phyloP scores from a whole-genome alignment of 2,113 vertebrate species.

The Trichechus manatus region DNA sequence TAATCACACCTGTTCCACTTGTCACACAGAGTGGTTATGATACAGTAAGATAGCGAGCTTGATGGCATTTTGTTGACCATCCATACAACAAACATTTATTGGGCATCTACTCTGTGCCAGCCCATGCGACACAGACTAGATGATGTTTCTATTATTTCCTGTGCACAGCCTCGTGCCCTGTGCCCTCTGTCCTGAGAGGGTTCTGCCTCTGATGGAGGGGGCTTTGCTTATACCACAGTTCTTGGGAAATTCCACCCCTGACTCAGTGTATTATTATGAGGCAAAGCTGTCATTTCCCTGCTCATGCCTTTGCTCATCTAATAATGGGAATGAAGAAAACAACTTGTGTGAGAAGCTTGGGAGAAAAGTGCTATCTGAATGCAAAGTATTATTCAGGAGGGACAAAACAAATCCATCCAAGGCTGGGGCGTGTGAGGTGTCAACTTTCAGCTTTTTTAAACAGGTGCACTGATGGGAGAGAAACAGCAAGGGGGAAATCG shows the following conservation, averaged over 20 bases:
- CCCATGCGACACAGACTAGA: neutral
- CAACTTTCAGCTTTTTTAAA: neutral
- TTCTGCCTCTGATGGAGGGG: neutral
- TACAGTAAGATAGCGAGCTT: neutral
- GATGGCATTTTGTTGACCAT: neutral
- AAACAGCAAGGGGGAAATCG: neutral
- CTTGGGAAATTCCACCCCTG: neutral
- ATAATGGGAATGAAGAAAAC: neutral
- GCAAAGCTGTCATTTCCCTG: neutral
- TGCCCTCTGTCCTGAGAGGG: neutral
- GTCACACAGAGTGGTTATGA: neutral
- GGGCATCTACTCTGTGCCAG: too few species aligned
- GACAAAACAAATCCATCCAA: neutral
- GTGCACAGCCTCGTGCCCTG: accelerated
- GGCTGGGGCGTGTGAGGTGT: neutral
- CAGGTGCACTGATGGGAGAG: neutral
- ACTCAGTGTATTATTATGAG: neutral
- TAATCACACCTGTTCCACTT: neutral
- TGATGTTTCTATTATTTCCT: neutral
- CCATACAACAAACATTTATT: neutral
- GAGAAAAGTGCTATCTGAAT: neutral
- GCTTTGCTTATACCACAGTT: neutral
- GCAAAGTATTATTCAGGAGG: neutral
- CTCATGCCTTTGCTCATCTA: neutral
- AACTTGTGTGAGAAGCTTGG: neutral